Evolutionary conservation across 2,888 invertebrate genomes (phyloP).

Genomic region (Heliconius ismenius): DNA sequence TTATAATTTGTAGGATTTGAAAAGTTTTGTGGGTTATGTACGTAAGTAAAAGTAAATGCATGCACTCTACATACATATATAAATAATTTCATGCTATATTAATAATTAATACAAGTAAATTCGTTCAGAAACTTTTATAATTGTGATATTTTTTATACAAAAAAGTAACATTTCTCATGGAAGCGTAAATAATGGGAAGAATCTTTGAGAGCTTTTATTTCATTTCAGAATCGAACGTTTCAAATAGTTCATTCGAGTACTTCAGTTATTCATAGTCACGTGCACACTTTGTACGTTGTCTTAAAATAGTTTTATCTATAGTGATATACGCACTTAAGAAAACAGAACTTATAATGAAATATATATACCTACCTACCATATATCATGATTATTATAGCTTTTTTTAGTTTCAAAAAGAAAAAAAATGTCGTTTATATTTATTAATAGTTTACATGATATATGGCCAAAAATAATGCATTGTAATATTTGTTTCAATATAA

Average conservation of each 20-base stretch:
- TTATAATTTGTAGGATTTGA: not conserved
- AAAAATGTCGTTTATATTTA: not conserved
- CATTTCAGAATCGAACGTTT: conserved; percentile 14
- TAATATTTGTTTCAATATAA: not conserved
- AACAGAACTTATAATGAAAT: not conserved
- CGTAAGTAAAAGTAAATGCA: conserved; percentile 9
- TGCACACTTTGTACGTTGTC: conserved; percentile 4
- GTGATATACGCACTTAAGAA: not conserved
- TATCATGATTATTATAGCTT: not conserved
- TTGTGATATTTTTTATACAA: not conserved
- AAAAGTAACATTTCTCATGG: not conserved
- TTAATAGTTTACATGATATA: conserved; percentile 3
- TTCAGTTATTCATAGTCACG: conserved; percentile 20
- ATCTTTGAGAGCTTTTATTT: conserved; percentile 4
- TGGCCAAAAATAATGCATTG: not conserved
- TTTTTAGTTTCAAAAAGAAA: not conserved
- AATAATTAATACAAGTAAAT: not conserved
- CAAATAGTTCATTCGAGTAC: conserved; percentile 8
- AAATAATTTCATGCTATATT: not conserved
- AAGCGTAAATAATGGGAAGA: conserved; percentile 2
- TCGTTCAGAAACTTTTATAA: not conserved
- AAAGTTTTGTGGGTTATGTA: not conserved
- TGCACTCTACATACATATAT: not conserved
- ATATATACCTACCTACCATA: not conserved
- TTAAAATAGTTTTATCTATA: conserved; percentile 11